These are phyloP conservation scores for Drosophila prostipennis DNA, from an alignment of 2,888 invertebrate genomes.

Conservation along the genomic window DNA sequence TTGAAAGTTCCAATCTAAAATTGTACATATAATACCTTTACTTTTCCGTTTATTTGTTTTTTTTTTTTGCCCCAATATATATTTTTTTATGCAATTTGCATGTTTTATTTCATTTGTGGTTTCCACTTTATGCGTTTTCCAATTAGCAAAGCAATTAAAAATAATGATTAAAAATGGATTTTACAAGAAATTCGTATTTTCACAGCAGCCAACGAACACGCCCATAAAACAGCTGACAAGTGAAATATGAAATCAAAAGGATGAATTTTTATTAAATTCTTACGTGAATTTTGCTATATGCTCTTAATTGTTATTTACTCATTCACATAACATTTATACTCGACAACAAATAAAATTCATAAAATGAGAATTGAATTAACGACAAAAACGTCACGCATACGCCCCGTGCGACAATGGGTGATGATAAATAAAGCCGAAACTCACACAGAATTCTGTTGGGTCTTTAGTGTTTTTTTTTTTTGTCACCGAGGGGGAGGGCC, in stretches of 20 bases:
- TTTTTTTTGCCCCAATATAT: too few species aligned
- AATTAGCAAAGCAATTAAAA: too few species aligned
- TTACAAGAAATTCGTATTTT: slow-evolving; percentile 20
- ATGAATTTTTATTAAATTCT: too few species aligned
- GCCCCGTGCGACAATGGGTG: slow-evolving; percentile 15
- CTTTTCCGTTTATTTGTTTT: too few species aligned
- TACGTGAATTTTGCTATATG: too few species aligned
- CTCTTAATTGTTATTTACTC: too few species aligned
- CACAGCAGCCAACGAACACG: not conserved
- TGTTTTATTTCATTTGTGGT: too few species aligned
- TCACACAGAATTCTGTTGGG: slow-evolving; percentile 17
- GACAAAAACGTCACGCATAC: slow-evolving; percentile 10
- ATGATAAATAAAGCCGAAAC: slow-evolving; percentile 17
- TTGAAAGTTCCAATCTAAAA: too few species aligned
- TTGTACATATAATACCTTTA: too few species aligned
- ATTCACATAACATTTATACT: slow-evolving; percentile 2
- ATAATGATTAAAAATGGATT: slow-evolving; percentile 32
- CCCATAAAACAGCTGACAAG: slow-evolving; percentile 64
- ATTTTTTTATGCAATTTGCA: too few species aligned
- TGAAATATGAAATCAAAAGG: slow-evolving; percentile 5
- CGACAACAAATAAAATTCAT: slow-evolving; percentile 8
- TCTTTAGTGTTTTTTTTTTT: not conserved
- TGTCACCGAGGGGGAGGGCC: not conserved
- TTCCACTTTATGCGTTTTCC: too few species aligned
- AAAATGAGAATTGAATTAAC: slow-evolving; percentile 13